phyloP scores from a whole-genome alignment of 2,888 invertebrate species.

The Pyrrhosoma nymphula region DNA sequence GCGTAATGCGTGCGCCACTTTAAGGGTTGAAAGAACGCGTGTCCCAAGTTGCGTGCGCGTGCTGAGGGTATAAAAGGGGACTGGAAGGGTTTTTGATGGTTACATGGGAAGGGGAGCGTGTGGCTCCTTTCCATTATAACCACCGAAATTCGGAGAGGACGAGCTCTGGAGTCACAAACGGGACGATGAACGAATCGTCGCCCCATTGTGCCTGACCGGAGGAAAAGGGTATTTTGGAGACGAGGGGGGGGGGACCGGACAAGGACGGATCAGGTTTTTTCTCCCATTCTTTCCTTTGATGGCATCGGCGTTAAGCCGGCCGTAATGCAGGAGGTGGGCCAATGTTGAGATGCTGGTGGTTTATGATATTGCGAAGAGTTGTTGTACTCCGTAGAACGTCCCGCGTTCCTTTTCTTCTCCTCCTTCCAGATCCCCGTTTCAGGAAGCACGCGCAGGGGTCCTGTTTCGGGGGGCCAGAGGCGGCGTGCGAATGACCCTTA shows the following conservation, averaged over 20 bases:
- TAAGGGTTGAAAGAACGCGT: not conserved
- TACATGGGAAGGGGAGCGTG: not conserved
- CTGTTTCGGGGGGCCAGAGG: not conserved
- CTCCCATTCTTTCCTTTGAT: not conserved
- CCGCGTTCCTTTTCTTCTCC: not conserved
- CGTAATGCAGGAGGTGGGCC: not conserved
- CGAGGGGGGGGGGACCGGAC: not conserved
- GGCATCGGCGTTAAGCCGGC: not conserved
- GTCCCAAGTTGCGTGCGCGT: not conserved
- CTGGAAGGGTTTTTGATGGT: not conserved
- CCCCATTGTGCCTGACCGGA: not conserved
- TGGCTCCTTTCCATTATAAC: not conserved
- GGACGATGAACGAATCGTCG: not conserved
- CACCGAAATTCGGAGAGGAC: not conserved
- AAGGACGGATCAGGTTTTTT: not conserved
- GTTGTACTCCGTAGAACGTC: not conserved
- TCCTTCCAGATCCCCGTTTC: not conserved
- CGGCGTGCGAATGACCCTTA: not conserved
- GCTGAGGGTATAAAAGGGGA: not conserved
- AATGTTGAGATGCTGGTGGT: not conserved
- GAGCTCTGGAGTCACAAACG: not conserved
- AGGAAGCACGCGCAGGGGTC: not conserved
- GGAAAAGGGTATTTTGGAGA: not conserved
- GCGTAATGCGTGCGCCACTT: not conserved
- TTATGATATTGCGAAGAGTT: not conserved